Evolutionary conservation across 2,888 invertebrate genomes (phyloP).

Genomic region (Chymomyza amoena): DNA sequence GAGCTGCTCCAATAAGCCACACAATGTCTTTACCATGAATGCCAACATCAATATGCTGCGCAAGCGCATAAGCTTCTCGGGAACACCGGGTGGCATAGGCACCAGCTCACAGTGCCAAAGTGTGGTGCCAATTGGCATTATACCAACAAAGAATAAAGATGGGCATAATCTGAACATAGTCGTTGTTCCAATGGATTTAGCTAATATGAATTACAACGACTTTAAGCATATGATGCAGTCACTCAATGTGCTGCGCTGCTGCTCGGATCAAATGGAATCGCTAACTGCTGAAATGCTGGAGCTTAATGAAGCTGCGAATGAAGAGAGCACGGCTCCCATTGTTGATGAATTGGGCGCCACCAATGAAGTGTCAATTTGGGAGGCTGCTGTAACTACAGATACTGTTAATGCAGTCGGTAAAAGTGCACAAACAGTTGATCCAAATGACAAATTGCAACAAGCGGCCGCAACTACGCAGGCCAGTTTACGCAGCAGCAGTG

Average conservation of each 20-base stretch:
- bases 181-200: slow-evolving; percentile 63
- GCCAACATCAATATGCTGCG: slow-evolving; percentile 46
- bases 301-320: not conserved
- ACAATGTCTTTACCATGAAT: slow-evolving; percentile 38
- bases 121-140: slow-evolving; percentile 49
- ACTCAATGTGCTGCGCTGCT: slow-evolving; percentile 56
- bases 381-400: not conserved
- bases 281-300: slow-evolving; percentile 7
- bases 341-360: not conserved
- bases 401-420: slow-evolving; percentile 36
- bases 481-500: not conserved
- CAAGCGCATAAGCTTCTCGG: slow-evolving; percentile 57
- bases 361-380: slow-evolving; percentile 23
- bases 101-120: slow-evolving; percentile 4
- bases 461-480: not conserved
- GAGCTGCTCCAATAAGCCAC: slow-evolving; percentile 38
- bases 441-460: not conserved
- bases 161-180: slow-evolving; percentile 56
- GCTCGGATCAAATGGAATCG: slow-evolving; percentile 53
- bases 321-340: not conserved
- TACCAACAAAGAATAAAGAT: slow-evolving; percentile 37
- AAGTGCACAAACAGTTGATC: not conserved
- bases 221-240: slow-evolving; percentile 57
- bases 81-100: slow-evolving; percentile 3
- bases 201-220: slow-evolving; percentile 44